Base-by-base conservation (phyloP, 2,797 vertebrate species). In the Coilia nasus region DNA sequence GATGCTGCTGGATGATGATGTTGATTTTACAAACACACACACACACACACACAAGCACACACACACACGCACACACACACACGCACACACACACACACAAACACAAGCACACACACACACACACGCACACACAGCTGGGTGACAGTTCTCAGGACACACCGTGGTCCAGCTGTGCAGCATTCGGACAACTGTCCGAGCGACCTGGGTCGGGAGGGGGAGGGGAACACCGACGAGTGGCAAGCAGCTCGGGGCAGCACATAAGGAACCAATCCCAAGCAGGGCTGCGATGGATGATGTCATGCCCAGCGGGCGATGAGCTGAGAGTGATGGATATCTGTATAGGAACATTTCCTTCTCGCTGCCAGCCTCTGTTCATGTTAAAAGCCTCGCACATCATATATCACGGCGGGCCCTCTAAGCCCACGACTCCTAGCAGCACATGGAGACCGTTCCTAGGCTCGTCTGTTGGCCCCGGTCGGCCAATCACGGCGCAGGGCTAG, bases 271-370 rank as follows among this genome's bases (percentile, higher is more conserved):
- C 90, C 86, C 60, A 31, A 89, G 90, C 25, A 9, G 80, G 10
- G 6, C 71, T 59, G 83, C 64, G 6, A 71, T n/a, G 7, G 83
- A 44, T 87, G 94, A 95, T 93, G 93, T 94, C 93, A 95, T 82
- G 90, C 56, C 91, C 86, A 89, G 87, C 46, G 91, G 91, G 93
- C 90, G 93, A 95, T 94, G 94, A 95, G 93, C 94, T 93, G 93
- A 93, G 93, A 93, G 93, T 94, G 94, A 95, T 94, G 92, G 94
- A 95, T 95, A 94, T 95, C 94, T 94, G 94, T 93, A 92, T 90
- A 94, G 93, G 91, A 95, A 94, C 93, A 93, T 94, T 95, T 95
- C 93, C 93, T 93, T 89, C 91, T 88, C 88, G 91, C 90, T 91
- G 86, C 92, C 93, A 93, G 93, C 93, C 94, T 92, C 89, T 91